Base-by-base conservation (phyloP, 2,888 invertebrate species). In the Ganaspis brasiliensis region DNA sequence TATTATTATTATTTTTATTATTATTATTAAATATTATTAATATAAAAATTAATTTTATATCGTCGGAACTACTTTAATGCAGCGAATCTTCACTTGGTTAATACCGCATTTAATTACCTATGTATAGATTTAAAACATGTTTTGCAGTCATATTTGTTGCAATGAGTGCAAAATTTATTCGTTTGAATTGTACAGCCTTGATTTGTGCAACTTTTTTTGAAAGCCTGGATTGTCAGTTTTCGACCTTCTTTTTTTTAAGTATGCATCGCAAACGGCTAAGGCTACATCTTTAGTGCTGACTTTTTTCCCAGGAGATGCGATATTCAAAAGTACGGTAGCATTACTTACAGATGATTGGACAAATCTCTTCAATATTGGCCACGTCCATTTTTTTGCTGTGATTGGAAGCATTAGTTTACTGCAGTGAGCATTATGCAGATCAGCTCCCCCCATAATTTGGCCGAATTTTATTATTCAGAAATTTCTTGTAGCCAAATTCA, bases 381-480 rank as follows among this genome's bases (percentile, higher is more conserved):
- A 73, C 21, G 73, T 73, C 57, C 73, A 74, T 63, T 74, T 74
- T 67, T 74, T 74, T 26, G 63, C 63, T 31, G n/a, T 56, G 26
- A 77, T 74, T 59, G 72, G 56, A 57, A 67, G 67, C 49, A 74
- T 35, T 2, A 77, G 12, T 63, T 77, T 71, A 37, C 71, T 74
- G 57, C 74, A 77, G 74, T 78, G 75, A 12, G 45, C 70, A 75
- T 78, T 67, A 14, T 61, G 75, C 37, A 35, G 72, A 75, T 76
- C 76, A 21, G 72, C 78, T n/a, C 76, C 75, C 31, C 77, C 73
- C 74, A 77, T 79, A 49, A 55, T n/a, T n/a, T n/a, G n/a, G n/a
- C n/a, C n/a, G n/a, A n/a, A n/a, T n/a, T n/a, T n/a, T n/a, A n/a
- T n/a, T n/a, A n/a, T n/a, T n/a, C n/a, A n/a, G n/a, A n/a, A n/a